Percentiles rank a stretch among this genome's conserved stretches.
Evolutionary conservation across 2,113 vertebrate species (phyloP).

Genomic region (Tiliqua scincoides): DNA sequence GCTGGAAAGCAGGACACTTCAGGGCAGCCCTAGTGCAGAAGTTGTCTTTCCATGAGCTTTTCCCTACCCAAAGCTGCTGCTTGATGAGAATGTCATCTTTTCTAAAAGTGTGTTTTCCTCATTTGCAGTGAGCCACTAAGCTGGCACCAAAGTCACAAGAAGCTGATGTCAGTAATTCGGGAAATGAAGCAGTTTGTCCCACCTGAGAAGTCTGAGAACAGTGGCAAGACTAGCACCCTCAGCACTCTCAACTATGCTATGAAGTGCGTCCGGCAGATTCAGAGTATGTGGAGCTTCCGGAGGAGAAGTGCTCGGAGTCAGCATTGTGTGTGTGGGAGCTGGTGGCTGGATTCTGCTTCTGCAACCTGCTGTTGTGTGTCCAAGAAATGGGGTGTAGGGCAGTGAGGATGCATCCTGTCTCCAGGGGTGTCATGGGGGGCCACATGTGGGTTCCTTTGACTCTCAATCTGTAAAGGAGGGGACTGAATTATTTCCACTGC

Average conservation of each 20-base stretch:
- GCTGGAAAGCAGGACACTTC: neutral
- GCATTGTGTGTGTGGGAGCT: neutral
- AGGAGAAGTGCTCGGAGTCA: neutral
- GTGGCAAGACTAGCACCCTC: constrained; percentile 83
- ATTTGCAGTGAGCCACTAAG: constrained; percentile 59
- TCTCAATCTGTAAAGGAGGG: neutral
- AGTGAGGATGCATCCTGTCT: neutral
- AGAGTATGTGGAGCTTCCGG: constrained; percentile 73
- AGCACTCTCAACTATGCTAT: constrained; percentile 87
- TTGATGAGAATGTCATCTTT: neutral
- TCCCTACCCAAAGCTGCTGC: neutral
- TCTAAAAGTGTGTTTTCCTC: neutral
- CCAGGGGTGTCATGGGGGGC: neutral
- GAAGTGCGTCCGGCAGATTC: constrained; percentile 86
- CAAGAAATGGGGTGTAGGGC: neutral
- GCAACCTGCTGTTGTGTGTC: neutral
- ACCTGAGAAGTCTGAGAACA: constrained; percentile 75
- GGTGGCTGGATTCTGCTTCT: neutral
- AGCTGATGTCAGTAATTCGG: constrained; percentile 81
- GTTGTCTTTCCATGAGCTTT: neutral
- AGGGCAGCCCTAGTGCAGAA: neutral
- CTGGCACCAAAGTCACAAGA: constrained; percentile 74
- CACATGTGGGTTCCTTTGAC: neutral
- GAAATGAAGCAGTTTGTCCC: constrained; percentile 90
- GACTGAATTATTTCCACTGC: neutral